Conservation (phyloP, 2,888 invertebrate species). For the Hydriomena furcata region DNA sequence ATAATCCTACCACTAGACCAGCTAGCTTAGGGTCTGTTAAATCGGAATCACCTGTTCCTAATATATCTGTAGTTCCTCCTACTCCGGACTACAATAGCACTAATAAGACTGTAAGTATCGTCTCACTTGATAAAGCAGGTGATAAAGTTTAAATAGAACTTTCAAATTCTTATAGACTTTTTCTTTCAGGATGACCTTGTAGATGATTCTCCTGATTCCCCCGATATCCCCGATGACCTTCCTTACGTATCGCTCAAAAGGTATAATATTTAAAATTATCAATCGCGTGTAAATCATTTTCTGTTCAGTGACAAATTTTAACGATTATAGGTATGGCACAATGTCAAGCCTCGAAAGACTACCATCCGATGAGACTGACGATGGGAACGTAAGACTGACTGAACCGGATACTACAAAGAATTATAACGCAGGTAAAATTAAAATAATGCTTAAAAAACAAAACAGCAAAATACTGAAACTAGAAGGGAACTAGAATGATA, state of each 20-base stretch:
- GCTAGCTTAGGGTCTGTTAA: conserved; percentile 68
- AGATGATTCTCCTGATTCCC: conserved; percentile 88
- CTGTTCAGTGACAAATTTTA: conserved; percentile 31
- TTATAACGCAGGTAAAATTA: conserved; percentile 62
- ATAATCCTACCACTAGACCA: conserved; percentile 72
- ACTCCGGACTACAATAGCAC: conserved; percentile 85
- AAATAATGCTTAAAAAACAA: no score
- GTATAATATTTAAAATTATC: conserved; percentile 47
- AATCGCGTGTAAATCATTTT: conserved; percentile 4
- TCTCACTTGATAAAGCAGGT: not conserved
- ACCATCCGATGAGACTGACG: conserved; percentile 85
- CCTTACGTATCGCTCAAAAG: conserved; percentile 88
- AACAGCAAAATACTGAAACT: no score
- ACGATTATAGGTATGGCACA: conserved; percentile 84
- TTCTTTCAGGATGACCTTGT: conserved; percentile 73
- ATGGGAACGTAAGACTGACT: conserved; percentile 79
- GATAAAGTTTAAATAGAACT: not conserved
- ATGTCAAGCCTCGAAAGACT: conserved; percentile 88
- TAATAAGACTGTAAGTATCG: conserved; percentile 73
- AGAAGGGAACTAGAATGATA: no score
- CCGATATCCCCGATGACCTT: conserved; percentile 87
- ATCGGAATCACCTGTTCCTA: conserved; percentile 83
- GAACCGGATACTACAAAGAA: conserved; percentile 65
- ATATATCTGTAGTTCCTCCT: conserved; percentile 89
- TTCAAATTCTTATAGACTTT: conserved; percentile 18